These are phyloP conservation scores for Crotalus viridis DNA, from an alignment of 2,113 vertebrate genomes.

Conservation along the genomic window DNA sequence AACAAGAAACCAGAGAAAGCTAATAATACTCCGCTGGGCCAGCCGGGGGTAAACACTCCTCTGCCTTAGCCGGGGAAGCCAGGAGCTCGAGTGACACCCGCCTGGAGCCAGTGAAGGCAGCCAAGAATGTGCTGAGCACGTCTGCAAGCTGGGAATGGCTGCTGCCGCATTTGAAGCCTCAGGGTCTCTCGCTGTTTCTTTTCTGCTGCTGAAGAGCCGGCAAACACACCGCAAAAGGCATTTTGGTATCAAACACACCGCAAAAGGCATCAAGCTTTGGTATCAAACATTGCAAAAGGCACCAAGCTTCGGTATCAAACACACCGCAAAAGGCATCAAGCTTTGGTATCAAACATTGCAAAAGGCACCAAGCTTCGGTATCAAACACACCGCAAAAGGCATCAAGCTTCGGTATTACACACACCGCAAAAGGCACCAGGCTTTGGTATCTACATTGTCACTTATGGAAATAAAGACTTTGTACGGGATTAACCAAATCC, in stretches of 20 bases:
- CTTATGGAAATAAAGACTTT: background rate
- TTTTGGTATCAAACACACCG: background rate
- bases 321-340: background rate
- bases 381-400: background rate
- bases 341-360: too few species aligned
- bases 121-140: conserved; percentile 20
- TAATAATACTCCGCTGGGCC: conserved; percentile 18
- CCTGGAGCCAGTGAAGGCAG: conserved; percentile 18
- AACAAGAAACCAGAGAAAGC: conserved; percentile 33
- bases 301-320: too few species aligned
- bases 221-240: background rate
- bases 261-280: too few species aligned
- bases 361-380: too few species aligned
- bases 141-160: background rate
- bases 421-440: background rate
- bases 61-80: conserved; percentile 2
- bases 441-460: background rate
- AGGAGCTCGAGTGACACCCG: conserved; percentile 22
- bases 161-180: background rate
- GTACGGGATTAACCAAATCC: background rate
- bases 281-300: too few species aligned
- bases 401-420: too few species aligned
- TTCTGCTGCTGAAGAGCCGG: background rate
- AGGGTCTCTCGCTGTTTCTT: background rate
- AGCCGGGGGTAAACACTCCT: conserved; percentile 21